Base-by-base conservation (phyloP, 2,113 vertebrate genomes). In the Clarias batrachus region DNA sequence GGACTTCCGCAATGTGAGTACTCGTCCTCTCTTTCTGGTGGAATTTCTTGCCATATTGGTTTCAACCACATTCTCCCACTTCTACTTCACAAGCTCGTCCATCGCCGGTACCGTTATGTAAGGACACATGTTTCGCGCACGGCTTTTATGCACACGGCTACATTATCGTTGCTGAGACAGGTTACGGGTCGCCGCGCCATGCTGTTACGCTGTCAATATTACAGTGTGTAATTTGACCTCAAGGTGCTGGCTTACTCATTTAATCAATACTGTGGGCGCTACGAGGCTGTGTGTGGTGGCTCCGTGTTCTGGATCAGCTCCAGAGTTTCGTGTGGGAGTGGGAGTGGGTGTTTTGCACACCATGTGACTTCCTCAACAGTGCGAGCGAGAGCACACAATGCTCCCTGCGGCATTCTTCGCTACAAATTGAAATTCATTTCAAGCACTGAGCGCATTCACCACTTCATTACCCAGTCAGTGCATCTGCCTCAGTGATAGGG, bases 1-100 rank as follows among this genome's bases (percentile, higher is more conserved):
- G 1, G 98, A 99, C 73, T 99, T 99, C 93, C 96, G 97, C 48
- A 97, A 96, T 0, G 98, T 99, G 92, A 98, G 98, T 94, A 12
- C 11, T 57, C 21, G 59, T n/a, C 9, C 57, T 74, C 23, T 25
- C 27, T 63, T 62, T 9, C 30, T 9, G 16, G 11, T 48, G 37
- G n/a, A 82, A 76, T 73, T 57, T 33, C 56, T 17, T 3, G 33
- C 74, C 68, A 17, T 80, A 21, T 52, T 82, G 21, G 76, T 82
- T 79, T 65, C 81, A 80, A 54, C 65, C 73, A 76, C 56, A 62
- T 80, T 33, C 88, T 85, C 79, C 17, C 81, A 82, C 84, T 84
- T 82, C 33, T 54, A 77, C 25, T 76, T 81, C 52, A 82, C 19
- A 66, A 33, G 62, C 57, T 85, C 9, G 60, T 48, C 23, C 30